Evolutionary conservation across 2,797 vertebrate genomes (phyloP).

Genomic region (Brotula barbata): DNA sequence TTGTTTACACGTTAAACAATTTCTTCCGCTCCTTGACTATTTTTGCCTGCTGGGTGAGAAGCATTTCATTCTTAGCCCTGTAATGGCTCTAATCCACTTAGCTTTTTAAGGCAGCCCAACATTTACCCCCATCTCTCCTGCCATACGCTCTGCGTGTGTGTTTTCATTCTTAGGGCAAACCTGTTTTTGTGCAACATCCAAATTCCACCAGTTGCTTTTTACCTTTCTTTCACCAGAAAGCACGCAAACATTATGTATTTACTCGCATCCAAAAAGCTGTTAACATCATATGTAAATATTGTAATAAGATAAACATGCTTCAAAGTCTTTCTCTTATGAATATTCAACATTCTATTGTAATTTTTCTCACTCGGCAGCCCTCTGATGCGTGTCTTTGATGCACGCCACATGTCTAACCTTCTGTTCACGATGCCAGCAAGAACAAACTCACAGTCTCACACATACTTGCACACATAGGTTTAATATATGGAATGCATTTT

Average conservation of each 20-base stretch:
- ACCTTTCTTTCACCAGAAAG: conserved; percentile 26
- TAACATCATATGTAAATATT: conserved; percentile 71
- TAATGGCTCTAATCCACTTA: conserved; percentile 66
- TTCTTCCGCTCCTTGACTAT: conserved; percentile 13
- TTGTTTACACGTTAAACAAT: conserved; percentile 16
- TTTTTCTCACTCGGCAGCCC: conserved; percentile 62
- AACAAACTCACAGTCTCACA: conserved; percentile 15
- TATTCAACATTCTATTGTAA: conserved; percentile 69
- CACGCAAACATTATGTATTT: conserved; percentile 43
- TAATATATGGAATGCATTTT: conserved; percentile 46
- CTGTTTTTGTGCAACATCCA: too few relatives aligned
- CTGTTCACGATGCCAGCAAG: conserved; percentile 60
- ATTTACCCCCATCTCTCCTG: conserved; percentile 39
- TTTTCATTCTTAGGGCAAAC: conserved; percentile 18
- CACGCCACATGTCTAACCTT: conserved; percentile 71
- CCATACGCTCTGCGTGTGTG: conserved; percentile 13
- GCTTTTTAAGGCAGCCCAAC: conserved; percentile 42
- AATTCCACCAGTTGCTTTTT: conserved; percentile 36
- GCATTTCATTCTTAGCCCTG: conserved; percentile 45
- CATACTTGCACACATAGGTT: conserved; percentile 28
- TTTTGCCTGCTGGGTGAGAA: conserved; percentile 27
- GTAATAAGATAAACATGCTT: conserved; percentile 76
- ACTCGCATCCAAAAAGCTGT: conserved; percentile 56
- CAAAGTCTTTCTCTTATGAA: conserved; percentile 77
- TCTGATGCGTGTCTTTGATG: conserved; percentile 72